Percentiles rank a stretch among this genome's conserved stretches.
These are phyloP conservation scores for Athalia rosae DNA, from an alignment of 2,888 invertebrate genomes.

Conservation along the genomic window DNA sequence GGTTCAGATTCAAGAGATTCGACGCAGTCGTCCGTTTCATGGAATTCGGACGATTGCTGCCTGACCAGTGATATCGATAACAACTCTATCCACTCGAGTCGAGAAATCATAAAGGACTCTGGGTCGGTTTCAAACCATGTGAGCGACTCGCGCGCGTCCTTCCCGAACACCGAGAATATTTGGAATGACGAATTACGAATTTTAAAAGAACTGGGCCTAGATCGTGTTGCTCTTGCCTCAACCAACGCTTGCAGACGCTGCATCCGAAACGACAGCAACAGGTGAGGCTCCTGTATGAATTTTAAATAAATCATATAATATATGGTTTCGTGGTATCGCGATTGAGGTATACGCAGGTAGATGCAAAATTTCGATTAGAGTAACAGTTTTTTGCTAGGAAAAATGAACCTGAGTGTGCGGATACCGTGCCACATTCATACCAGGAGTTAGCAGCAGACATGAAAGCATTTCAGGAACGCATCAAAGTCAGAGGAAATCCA, in stretches of 20 bases:
- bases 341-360: too few relatives aligned
- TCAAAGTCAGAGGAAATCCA: slow-evolving; percentile 37
- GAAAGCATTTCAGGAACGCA: slow-evolving; percentile 55
- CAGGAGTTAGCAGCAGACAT: slow-evolving; percentile 58
- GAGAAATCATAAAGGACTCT: too few relatives aligned
- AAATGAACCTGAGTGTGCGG: slow-evolving; percentile 50
- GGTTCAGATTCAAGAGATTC: too few relatives aligned
- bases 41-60: background rate
- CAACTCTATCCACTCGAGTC: too few relatives aligned
- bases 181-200: slow-evolving; percentile 57
- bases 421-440: slow-evolving; percentile 52
- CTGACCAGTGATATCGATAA: too few relatives aligned
- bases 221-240: slow-evolving; percentile 55
- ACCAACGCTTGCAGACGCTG: slow-evolving; percentile 52
- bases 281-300: background rate
- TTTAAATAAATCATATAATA: background rate
- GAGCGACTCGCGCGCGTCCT: too few relatives aligned
- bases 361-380: too few relatives aligned
- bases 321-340: too few relatives aligned
- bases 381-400: slow-evolving; percentile 30
- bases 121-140: too few relatives aligned
- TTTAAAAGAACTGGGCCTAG: slow-evolving; percentile 57
- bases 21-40: too few relatives aligned
- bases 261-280: slow-evolving; percentile 16
- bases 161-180: background rate